Percentiles rank a stretch among this genome's conserved stretches.
Evolutionary conservation across 2,888 invertebrate species (phyloP).

Genomic region (Salpingus planirostris): DNA sequence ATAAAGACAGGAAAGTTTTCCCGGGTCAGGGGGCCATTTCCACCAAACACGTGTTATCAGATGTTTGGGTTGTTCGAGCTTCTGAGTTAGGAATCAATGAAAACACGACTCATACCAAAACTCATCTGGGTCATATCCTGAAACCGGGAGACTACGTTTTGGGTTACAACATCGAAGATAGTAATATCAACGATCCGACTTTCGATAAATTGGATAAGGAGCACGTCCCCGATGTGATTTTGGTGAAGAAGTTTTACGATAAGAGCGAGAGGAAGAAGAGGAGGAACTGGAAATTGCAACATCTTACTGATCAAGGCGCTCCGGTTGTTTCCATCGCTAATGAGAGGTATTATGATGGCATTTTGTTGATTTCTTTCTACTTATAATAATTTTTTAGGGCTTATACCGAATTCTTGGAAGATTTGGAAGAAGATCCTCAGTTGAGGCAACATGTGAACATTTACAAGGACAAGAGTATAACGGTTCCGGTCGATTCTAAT

Average conservation of each 20-base stretch:
- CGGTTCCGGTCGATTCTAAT: slow-evolving; percentile 48
- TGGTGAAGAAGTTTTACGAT: slow-evolving; percentile 90
- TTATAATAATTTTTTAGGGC: slow-evolving; percentile 68
- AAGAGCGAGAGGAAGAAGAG: slow-evolving; percentile 60
- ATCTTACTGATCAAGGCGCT: slow-evolving; percentile 65
- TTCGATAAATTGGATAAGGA: slow-evolving; percentile 71
- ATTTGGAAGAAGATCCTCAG: slow-evolving; percentile 89
- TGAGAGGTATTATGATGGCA: too few relatives aligned
- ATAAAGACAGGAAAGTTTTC: slow-evolving; percentile 66
- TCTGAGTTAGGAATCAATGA: slow-evolving; percentile 77
- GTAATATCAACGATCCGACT: slow-evolving; percentile 83
- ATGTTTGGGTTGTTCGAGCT: slow-evolving; percentile 87
- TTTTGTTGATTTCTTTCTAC: too few relatives aligned
- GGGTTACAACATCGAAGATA: slow-evolving; percentile 85
- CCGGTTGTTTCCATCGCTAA: too few relatives aligned
- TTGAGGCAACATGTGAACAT: slow-evolving; percentile 90
- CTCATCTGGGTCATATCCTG: slow-evolving; percentile 90
- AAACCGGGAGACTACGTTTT: slow-evolving; percentile 88
- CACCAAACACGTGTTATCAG: slow-evolving; percentile 78
- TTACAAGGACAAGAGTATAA: slow-evolving; percentile 57
- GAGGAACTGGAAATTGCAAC: slow-evolving; percentile 86
- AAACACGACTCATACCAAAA: slow-evolving; percentile 74
- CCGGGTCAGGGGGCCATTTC: slow-evolving; percentile 87
- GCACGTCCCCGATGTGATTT: slow-evolving; percentile 76
- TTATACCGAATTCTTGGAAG: slow-evolving; percentile 92